These are phyloP conservation scores for Petroica traversi DNA, from an alignment of 2,113 vertebrate species.

Conservation along the genomic window DNA sequence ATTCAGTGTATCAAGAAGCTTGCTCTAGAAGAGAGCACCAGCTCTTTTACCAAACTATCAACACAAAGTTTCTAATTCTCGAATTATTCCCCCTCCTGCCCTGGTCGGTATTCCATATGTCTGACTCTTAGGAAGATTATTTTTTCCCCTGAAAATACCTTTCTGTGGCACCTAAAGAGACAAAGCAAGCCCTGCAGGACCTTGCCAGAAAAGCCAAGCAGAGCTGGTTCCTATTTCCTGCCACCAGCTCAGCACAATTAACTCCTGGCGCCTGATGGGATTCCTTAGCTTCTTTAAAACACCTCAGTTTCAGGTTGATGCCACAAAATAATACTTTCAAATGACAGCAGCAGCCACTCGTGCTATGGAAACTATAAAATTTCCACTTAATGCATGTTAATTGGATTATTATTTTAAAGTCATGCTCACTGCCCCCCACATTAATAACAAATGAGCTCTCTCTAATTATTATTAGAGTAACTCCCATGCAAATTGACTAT, in stretches of 20 bases:
- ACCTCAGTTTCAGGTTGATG: neutral
- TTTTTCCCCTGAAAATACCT: neutral
- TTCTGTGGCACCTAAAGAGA: neutral
- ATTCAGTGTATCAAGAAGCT: neutral
- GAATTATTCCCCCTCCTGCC: neutral
- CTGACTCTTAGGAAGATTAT: neutral
- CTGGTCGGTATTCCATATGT: fast-evolving
- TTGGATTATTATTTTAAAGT: constrained; percentile 60
- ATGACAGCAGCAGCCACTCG: neutral
- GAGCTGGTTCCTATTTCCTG: neutral
- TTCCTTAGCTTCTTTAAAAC: neutral
- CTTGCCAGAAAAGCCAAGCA: neutral
- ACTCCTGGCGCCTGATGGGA: neutral
- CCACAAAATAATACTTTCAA: neutral
- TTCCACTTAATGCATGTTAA: constrained; percentile 6
- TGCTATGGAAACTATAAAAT: neutral
- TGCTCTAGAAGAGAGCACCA: neutral
- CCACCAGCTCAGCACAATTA: neutral
- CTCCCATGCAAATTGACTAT: constrained; percentile 31
- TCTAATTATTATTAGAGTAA: constrained; percentile 47
- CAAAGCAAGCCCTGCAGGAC: neutral
- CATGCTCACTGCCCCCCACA: neutral
- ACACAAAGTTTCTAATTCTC: neutral
- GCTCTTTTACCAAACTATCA: neutral
- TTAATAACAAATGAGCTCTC: constrained; percentile 29